Evolutionary conservation across 2,888 invertebrate genomes (phyloP).

Genomic region (Nysson spinosus): DNA sequence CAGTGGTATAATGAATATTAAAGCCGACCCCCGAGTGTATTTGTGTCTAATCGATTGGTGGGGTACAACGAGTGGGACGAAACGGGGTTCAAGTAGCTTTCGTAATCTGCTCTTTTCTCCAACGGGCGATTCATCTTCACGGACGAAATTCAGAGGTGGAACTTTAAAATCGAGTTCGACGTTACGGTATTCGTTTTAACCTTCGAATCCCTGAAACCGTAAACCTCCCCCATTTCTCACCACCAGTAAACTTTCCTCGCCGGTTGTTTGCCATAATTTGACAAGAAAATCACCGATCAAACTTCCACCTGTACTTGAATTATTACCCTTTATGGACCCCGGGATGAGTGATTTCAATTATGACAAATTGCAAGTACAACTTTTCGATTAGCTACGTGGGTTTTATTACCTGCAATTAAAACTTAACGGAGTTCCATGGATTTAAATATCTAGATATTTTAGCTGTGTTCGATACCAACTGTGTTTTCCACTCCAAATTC

Average conservation of each 20-base stretch:
- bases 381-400: no score
- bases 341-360: no score
- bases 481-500: no score
- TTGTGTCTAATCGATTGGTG: slow-evolving; percentile 35
- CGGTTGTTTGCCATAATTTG: no score
- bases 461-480: no score
- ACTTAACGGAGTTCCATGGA: no score
- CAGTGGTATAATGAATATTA: background rate
- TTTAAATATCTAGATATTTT: no score
- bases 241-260: background rate
- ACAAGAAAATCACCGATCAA: no score
- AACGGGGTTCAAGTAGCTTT: slow-evolving; percentile 39
- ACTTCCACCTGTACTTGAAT: background rate
- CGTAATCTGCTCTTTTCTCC: slow-evolving; percentile 40
- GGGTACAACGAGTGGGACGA: slow-evolving; percentile 14
- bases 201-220: slow-evolving; percentile 4
- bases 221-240: background rate
- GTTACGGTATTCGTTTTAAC: slow-evolving; percentile 15
- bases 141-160: slow-evolving; percentile 5
- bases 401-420: no score
- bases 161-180: slow-evolving; percentile 32
- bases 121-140: slow-evolving; percentile 34
- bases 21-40: slow-evolving; percentile 3
- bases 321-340: no score
- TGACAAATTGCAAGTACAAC: no score